phyloP scores from a whole-genome alignment of 2,113 vertebrate species.

The Piprites chloris region DNA sequence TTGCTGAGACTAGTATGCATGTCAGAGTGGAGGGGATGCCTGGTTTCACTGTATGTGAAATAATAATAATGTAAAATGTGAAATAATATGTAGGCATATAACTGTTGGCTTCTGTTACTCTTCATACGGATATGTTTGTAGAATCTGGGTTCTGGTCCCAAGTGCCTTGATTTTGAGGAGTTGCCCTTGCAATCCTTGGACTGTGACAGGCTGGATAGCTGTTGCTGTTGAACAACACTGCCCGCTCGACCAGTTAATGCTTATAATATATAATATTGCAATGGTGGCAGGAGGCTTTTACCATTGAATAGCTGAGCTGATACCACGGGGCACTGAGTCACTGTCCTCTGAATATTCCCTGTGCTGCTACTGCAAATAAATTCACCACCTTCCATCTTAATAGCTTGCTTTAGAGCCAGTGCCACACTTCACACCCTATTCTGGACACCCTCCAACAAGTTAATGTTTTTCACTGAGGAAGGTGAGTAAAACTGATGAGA shows the following conservation, averaged over 20 bases:
- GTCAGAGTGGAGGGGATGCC: background rate
- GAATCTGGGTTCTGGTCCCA: background rate
- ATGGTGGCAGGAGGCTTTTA: background rate
- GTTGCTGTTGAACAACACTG: background rate
- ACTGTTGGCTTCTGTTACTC: background rate
- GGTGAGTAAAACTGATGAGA: conserved; percentile 46
- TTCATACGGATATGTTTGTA: background rate
- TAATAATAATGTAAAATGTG: background rate
- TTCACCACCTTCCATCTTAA: background rate
- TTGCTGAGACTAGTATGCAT: background rate
- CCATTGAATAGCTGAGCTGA: background rate
- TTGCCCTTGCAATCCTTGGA: background rate
- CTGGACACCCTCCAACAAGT: conserved; percentile 15
- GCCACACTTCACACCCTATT: background rate
- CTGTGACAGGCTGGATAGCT: background rate
- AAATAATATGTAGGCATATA: background rate
- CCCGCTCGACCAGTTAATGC: background rate
- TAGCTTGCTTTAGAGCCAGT: background rate
- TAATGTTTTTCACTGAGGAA: conserved; percentile 32
- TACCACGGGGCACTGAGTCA: background rate
- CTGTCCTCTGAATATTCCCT: background rate
- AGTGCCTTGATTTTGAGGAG: background rate
- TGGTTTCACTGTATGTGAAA: background rate
- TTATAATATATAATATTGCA: background rate
- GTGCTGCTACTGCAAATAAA: background rate